Base-by-base conservation (phyloP, 2,113 vertebrate genomes). In the Ptilorrhoa leucosticta region DNA sequence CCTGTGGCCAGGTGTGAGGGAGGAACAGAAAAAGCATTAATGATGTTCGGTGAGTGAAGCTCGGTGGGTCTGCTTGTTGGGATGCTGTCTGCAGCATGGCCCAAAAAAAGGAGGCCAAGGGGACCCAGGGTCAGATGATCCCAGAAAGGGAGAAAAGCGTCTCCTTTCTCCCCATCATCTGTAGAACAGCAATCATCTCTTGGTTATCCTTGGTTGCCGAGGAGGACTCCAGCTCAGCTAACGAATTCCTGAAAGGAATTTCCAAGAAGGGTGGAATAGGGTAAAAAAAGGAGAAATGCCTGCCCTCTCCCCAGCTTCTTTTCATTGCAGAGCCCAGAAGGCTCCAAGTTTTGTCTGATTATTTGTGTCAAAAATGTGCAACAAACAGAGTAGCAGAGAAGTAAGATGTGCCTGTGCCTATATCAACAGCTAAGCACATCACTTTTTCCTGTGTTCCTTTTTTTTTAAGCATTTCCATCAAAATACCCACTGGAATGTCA, bases 291-390 rank as follows among this genome's bases (percentile, higher is more conserved):
- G 28, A 87, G 23, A 47, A 84, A 89, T 48, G 23, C 65, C 37
- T 19, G 7, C 20, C 69, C 61, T 89, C 37, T 84, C 65, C n/a
- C 18, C 57, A 60, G 48, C 69, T 91, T 94, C 54, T 80, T 92
- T 70, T 81, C 65, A 72, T 94, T 88, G 71, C 66, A 77, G 68
- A 93, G 27, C 15, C 71, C 83, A 85, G 66, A 88, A 83, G 35
- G 47, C 12, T 92, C 65, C 45, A 86, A 94, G 92, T 95, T 96
- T 95, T 93, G 92, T 93, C 92, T 92, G 66, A 93, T 65, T 60
- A 68, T 89, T 79, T 64, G 33, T 69, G 66, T 88, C 40, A 93
- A 90, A 96, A 95, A 96, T 94, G 88, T 85, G 37, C 75, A 95
- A 93, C 79, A 93, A 90, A 79, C 58, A 64, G 35, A 72, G 71